Evolutionary conservation across 2,797 vertebrate genomes (phyloP).

Genomic region (Moxostoma hubbsi): DNA sequence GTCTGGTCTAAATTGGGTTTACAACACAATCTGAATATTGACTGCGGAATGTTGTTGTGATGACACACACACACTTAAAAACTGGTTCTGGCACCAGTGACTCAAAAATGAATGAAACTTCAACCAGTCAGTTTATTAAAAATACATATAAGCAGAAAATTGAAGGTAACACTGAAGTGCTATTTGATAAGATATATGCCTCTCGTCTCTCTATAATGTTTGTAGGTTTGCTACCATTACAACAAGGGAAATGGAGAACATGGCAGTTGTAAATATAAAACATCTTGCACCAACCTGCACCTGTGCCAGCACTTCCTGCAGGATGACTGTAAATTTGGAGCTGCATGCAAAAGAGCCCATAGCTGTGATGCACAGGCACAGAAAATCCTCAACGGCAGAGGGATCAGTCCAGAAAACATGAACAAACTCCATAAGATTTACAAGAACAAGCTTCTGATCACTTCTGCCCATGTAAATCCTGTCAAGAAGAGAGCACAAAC

Average conservation of each 20-base stretch:
- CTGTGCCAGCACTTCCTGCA: constrained; percentile 82
- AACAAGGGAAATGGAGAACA: constrained; percentile 78
- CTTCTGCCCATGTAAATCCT: constrained; percentile 17
- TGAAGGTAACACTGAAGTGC: too few relatives aligned
- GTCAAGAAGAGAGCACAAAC: constrained; percentile 16
- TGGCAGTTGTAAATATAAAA: constrained; percentile 73
- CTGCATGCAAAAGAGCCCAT: constrained; percentile 79
- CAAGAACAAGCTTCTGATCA: constrained; percentile 72
- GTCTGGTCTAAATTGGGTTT: too few relatives aligned
- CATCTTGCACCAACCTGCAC: constrained; percentile 84
- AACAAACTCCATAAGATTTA: constrained; percentile 71
- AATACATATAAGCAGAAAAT: too few relatives aligned
- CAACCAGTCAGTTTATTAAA: too few relatives aligned
- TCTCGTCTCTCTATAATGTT: neutral
- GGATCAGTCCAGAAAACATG: constrained; percentile 70
- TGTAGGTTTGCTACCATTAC: constrained; percentile 84
- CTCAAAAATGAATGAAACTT: too few relatives aligned
- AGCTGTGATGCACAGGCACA: constrained; percentile 55
- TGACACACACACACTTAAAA: too few relatives aligned
- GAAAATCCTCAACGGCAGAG: constrained; percentile 69
- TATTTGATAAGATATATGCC: neutral
- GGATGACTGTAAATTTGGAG: constrained; percentile 80
- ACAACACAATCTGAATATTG: too few relatives aligned
- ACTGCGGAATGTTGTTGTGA: too few relatives aligned
- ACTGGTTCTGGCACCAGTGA: too few relatives aligned